Conservation (phyloP, 1,140 invertebrate genomes). For the Octopus sinensis region DNA sequence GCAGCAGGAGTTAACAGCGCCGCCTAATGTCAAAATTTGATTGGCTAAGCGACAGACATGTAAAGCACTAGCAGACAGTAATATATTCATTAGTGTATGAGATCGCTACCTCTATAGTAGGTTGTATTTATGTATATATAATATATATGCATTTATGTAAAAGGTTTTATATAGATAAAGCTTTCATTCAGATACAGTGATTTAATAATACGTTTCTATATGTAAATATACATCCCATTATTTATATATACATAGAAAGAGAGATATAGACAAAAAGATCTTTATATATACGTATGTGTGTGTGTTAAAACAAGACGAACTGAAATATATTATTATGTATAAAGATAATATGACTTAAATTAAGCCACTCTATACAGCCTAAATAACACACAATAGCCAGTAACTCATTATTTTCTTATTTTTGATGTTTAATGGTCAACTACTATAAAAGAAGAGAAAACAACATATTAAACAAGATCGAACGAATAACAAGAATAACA, state of each 20-base stretch:
- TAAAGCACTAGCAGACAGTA: conserved; percentile 8
- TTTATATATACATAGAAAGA: not conserved
- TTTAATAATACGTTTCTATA: not conserved
- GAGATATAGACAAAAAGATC: not conserved
- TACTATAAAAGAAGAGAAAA: too few relatives aligned
- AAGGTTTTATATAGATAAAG: not conserved
- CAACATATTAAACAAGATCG: too few relatives aligned
- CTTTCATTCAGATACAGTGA: not conserved
- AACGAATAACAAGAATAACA: too few relatives aligned
- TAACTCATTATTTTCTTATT: too few relatives aligned
- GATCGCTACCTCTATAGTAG: not conserved
- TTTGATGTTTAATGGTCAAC: too few relatives aligned
- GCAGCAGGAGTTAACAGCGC: not conserved
- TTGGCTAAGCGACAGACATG: not conserved
- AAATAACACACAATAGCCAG: too few relatives aligned
- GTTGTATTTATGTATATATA: not conserved
- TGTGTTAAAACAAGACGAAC: not conserved
- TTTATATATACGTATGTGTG: not conserved
- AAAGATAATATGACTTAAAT: not conserved
- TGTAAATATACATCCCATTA: not conserved
- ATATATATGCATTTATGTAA: not conserved
- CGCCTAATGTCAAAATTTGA: not conserved
- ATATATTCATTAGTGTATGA: conserved; percentile 8
- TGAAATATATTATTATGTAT: not conserved
- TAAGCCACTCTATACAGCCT: too few relatives aligned